Percentiles rank a stretch among this genome's conserved stretches.
phyloP scores from a whole-genome alignment of 1,140 invertebrate species.

The Cyclargus thomasi region DNA sequence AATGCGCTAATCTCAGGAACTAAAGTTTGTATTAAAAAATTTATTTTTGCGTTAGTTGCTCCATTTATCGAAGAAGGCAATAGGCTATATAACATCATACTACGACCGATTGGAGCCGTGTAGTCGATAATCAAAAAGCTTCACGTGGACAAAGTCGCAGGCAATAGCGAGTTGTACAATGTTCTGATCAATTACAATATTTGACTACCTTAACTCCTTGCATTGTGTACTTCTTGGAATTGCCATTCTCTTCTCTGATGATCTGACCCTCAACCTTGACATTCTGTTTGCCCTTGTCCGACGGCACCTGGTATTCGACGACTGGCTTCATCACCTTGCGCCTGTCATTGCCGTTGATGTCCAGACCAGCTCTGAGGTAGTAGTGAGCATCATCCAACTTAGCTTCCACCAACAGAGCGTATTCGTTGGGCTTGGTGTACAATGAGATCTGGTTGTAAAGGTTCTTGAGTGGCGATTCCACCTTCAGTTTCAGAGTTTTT shows the following conservation, averaged over 20 bases:
- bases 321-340: conserved; percentile 79
- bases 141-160: no score
- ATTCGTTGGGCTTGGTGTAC: conserved; percentile 75
- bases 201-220: conserved; percentile 34
- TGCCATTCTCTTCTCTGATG: conserved; percentile 38
- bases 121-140: no score
- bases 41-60: no score
- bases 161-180: no score
- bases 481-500: conserved; percentile 70
- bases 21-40: no score
- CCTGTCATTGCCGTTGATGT: conserved; percentile 71
- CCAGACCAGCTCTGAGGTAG: conserved; percentile 78
- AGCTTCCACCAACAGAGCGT: conserved; percentile 72
- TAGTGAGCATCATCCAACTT: conserved; percentile 78
- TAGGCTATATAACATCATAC: no score
- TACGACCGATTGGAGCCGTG: no score
- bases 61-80: no score
- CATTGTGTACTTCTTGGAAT: conserved; percentile 65
- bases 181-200: no score
- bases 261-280: conserved; percentile 59
- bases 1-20: no score
- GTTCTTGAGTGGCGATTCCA: conserved; percentile 78
- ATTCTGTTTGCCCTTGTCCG: conserved; percentile 64
- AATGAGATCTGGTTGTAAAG: conserved; percentile 72
- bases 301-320: conserved; percentile 80